Evolutionary conservation across 1,140 invertebrate species (phyloP).

Genomic region (Zaprionus davidi): DNA sequence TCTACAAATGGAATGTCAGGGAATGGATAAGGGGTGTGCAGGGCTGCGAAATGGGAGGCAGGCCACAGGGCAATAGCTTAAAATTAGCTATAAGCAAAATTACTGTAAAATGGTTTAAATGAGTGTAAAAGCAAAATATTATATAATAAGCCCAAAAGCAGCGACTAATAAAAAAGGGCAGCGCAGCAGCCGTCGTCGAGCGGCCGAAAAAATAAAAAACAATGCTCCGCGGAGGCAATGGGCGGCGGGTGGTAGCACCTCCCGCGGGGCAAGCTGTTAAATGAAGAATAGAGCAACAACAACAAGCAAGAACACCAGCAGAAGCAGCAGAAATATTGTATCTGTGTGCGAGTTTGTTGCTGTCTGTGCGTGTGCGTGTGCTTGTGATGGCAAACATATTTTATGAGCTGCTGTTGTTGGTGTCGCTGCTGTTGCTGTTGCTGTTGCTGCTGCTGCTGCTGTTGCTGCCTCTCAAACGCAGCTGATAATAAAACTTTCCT

Average conservation of each 20-base stretch:
- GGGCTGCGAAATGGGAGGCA: background rate
- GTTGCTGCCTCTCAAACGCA: slow-evolving; percentile 48
- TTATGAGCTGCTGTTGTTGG: slow-evolving; percentile 69
- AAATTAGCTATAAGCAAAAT: slow-evolving; percentile 84
- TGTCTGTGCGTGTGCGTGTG: slow-evolving; percentile 22
- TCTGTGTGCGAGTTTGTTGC: slow-evolving; percentile 11
- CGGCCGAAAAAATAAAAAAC: slow-evolving; percentile 32
- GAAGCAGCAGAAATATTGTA: background rate
- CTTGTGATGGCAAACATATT: slow-evolving; percentile 77
- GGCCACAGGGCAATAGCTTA: slow-evolving; percentile 74
- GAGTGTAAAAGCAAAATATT: slow-evolving; percentile 81
- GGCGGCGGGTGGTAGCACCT: background rate
- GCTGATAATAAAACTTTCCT: slow-evolving; percentile 78
- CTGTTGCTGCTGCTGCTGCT: slow-evolving; percentile 43
- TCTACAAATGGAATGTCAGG: slow-evolving; percentile 11
- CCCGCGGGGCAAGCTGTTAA: slow-evolving; percentile 64
- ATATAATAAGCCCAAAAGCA: slow-evolving; percentile 78
- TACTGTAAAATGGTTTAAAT: slow-evolving; percentile 83
- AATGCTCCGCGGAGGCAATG: slow-evolving; percentile 25
- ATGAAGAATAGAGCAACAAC: slow-evolving; percentile 76
- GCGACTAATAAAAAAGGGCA: slow-evolving; percentile 67
- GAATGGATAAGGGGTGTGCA: no score
- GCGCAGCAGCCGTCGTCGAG: slow-evolving; percentile 8
- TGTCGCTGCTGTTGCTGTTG: slow-evolving; percentile 49
- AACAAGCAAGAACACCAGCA: slow-evolving; percentile 36